Evolutionary conservation across 2,888 invertebrate genomes (phyloP), one percentile per base, ranked within the genome.

Genomic region (Caenorhabditis afra): DNA sequence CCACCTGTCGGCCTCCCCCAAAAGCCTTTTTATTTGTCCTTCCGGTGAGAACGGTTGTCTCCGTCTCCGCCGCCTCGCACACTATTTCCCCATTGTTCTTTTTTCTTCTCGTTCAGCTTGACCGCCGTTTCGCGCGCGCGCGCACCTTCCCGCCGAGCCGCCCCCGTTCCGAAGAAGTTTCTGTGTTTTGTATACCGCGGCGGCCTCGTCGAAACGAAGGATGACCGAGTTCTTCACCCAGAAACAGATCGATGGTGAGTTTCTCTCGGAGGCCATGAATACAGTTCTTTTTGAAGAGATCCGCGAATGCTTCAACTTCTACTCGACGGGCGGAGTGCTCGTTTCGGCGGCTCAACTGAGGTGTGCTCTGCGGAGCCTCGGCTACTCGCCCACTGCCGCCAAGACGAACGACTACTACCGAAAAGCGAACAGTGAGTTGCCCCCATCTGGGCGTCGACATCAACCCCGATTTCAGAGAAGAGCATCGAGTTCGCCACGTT

Each of bases 281-380:
- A 29, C 29, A 7, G 29, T 29, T 29, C 29, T 29, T 5, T 16
- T 67, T 73, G 5, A 67, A 84, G 84, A 84, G 66, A 81, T 84
- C 37, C 79, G 84, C 12, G 82, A 84, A 62, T 84, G 84, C 45
- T 84, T 84, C 73, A 84, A 84, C 61, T 67, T 82, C 45, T 84
- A 84, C 39, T 78, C 76, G 29, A 57, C 68, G 10, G 61, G 81
- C 7, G 82, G 81, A 2, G 39, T 71, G 1, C 59, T 84, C 14
- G 58, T 62, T 16, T 74, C 79, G 10, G 68, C 81, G 2, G 53
- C 84, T 0, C 84, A 84, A 50, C 20, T 84, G 61, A 55, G 84
- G 61, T 84, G 84, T 70, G 62, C 81, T 61, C 64, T 84, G 29
- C 45, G 84, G 22, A 82, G 82, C 65, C 64, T 84, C 11, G 84